phyloP scores from a whole-genome alignment of 2,113 vertebrate species.

The Stegastes partitus region DNA sequence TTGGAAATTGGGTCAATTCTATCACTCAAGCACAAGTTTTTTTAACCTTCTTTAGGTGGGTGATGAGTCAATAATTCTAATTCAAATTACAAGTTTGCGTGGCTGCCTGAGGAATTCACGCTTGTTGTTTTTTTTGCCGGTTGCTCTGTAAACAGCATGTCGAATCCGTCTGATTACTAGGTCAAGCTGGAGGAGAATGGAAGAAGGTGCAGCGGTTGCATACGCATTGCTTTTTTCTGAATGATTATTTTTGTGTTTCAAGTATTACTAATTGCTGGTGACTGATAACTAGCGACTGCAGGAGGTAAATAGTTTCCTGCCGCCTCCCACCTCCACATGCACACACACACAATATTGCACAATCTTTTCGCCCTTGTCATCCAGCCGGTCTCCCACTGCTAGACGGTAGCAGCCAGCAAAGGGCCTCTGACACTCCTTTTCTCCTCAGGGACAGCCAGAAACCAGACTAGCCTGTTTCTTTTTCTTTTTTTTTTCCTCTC shows the following conservation, averaged over 20 bases:
- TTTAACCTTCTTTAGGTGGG: no score
- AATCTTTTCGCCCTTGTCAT: conserved; percentile 64
- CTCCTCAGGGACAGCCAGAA: conserved; percentile 75
- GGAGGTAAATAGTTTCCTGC: conserved; percentile 47
- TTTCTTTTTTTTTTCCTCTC: conserved; percentile 30
- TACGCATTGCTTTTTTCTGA: neutral
- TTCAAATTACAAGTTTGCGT: no score
- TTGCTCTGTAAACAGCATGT: no score
- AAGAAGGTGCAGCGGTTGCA: no score
- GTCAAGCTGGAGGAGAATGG: no score
- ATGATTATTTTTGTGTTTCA: neutral
- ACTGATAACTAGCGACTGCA: conserved; percentile 38
- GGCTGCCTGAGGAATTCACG: no score
- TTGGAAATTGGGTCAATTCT: neutral
- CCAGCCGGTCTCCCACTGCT: conserved; percentile 70
- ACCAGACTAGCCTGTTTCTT: conserved; percentile 79
- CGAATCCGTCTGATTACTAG: no score
- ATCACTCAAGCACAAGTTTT: neutral
- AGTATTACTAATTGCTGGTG: conserved; percentile 10
- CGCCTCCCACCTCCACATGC: conserved; percentile 18
- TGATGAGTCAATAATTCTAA: no score
- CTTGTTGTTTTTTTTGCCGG: no score
- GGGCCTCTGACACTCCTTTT: conserved; percentile 71
- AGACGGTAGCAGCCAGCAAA: conserved; percentile 42
- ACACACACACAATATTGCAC: conserved; percentile 46